These are phyloP conservation scores for Dryomyza anilis DNA, from an alignment of 2,888 invertebrate genomes.

Conservation along the genomic window DNA sequence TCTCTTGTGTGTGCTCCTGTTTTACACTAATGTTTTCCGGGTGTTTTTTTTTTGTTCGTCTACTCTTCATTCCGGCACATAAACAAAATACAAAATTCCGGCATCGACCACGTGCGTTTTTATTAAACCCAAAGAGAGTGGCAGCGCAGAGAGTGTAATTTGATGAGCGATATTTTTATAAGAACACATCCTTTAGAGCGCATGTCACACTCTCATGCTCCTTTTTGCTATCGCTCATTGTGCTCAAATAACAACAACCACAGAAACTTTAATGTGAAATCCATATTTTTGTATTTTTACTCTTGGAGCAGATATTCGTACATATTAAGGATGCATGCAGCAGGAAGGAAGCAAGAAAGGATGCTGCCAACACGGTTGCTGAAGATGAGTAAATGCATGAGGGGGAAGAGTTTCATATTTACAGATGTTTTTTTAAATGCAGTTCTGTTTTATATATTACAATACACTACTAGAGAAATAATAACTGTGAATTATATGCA, in stretches of 20 bases:
- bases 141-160: background rate
- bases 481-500: no score
- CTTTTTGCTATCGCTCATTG: no score
- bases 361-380: background rate
- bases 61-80: conserved; percentile 35
- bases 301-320: conserved; percentile 14
- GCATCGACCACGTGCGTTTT: conserved; percentile 9
- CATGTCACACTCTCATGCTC: background rate
- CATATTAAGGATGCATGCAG: background rate
- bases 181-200: background rate
- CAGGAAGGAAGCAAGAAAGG: background rate
- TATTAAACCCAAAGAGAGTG: background rate
- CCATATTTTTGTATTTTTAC: conserved; percentile 45
- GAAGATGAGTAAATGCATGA: background rate
- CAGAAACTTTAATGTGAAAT: conserved; percentile 49
- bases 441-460: no score
- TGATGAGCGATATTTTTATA: background rate
- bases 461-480: no score
- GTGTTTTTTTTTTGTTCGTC: background rate
- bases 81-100: conserved; percentile 20
- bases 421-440: no score
- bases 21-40: background rate
- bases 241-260: background rate
- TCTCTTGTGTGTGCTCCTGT: background rate
- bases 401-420: background rate